These are phyloP conservation scores for Eurois occulta DNA, from an alignment of 2,888 invertebrate genomes.

Conservation along the genomic window DNA sequence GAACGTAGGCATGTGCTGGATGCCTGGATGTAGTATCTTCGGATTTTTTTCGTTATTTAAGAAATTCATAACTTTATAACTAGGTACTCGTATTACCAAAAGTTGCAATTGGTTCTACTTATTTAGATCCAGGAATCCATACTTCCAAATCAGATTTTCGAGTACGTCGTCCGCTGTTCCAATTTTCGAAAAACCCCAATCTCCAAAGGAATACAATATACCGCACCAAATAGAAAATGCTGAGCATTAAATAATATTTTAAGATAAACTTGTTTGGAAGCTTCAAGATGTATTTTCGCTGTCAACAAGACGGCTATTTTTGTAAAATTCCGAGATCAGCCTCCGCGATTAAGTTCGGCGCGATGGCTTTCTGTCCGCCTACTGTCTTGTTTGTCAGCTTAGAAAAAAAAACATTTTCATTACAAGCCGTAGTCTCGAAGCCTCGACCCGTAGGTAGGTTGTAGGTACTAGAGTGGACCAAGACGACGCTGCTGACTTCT, in stretches of 20 bases:
- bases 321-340: conserved; percentile 52
- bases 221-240: neutral
- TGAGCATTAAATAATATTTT: neutral
- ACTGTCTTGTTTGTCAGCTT: conserved; percentile 53
- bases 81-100: conserved; percentile 1
- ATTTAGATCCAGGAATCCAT: neutral
- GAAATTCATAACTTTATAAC: neutral
- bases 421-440: conserved; percentile 11
- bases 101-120: neutral
- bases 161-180: neutral
- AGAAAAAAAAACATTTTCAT: conserved; percentile 60
- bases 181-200: neutral
- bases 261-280: conserved; percentile 12
- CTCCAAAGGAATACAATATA: neutral
- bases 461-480: conserved; percentile 25
- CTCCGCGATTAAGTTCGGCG: conserved; percentile 41
- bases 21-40: too few relatives aligned
- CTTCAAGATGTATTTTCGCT: conserved; percentile 29
- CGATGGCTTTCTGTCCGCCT: conserved; percentile 29
- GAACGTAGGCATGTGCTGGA: conserved; percentile 1
- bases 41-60: neutral
- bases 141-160: neutral
- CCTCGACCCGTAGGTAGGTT: conserved; percentile 5
- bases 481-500: conserved; percentile 59
- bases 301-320: conserved; percentile 38